Evolutionary conservation across 2,797 vertebrate species (phyloP), one percentile per base, ranked within the genome.

Genomic region (Novumbra hubbsi): DNA sequence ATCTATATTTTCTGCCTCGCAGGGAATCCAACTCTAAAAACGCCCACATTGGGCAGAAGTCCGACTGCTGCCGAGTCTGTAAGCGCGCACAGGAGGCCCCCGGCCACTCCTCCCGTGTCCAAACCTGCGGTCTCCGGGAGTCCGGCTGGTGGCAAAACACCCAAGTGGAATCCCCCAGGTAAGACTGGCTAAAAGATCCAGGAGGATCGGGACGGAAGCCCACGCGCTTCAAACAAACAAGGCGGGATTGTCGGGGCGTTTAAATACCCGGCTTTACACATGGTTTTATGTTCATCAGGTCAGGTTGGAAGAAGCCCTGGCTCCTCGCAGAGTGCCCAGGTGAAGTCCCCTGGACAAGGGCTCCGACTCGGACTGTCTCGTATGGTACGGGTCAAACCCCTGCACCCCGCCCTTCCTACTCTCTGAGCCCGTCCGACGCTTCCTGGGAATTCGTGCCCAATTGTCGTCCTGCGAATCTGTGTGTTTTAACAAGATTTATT

Each of bases 151-250:
- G 92, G 80, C 85, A 94, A 68, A 83, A 83, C 88, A 24, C 92
- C 94, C 2, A 96, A 94, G 78, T 98, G 97, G 97, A 94, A 85
- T 81, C 96, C 97, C 6, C 96, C 96, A 94, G 96, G 97, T 98
- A 78, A 81, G 71, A 38, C 68, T 12, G 5, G 50, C 16, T 50
- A 16, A 69, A 28, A 49, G 68, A n/a, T 21, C 52, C 5, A 55
- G 19, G 52, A 55, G 52, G 68, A 63, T 45, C 1, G 21, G 14
- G 15, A 3, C 16, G 24, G 24, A 55, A n/a, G 52, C 6, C 7
- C 21, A 48, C 2, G 4, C 30, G 49, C 30, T 19, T 52, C 28
- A 5, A 32, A n/a, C n/a, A n/a, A 27, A 48, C 21, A 32, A 28
- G 49, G 68, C 21, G 48, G 38, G 21, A 8, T 70, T 30, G 24